phyloP scores from a whole-genome alignment of 2,113 vertebrate species.

The Stictonetta naevosa region DNA sequence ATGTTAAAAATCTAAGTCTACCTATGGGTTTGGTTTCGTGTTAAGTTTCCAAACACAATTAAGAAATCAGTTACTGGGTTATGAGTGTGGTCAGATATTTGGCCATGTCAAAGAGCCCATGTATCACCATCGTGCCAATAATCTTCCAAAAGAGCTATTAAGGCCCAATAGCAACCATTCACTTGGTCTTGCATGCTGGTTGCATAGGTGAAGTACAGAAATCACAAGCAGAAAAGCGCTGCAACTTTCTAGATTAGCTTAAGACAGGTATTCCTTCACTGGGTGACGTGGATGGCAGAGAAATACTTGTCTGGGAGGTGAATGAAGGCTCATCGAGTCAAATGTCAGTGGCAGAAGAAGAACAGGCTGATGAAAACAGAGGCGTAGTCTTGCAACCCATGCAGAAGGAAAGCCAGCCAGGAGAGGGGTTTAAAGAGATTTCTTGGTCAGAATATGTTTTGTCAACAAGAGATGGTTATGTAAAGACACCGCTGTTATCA shows the following conservation, averaged over 20 bases:
- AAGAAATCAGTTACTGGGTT: neutral
- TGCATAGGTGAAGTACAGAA: neutral
- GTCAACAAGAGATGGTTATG: neutral
- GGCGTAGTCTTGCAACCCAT: neutral
- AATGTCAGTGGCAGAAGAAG: neutral
- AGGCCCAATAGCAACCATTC: neutral
- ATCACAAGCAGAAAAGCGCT: rapidly evolving
- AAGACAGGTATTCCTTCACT: neutral
- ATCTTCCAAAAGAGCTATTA: neutral
- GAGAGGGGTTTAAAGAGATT: neutral
- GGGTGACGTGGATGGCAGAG: no score
- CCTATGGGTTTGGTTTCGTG: neutral
- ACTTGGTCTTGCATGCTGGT: neutral
- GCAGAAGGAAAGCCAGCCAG: neutral
- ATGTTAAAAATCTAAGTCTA: neutral
- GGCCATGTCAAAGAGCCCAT: neutral
- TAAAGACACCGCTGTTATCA: neutral
- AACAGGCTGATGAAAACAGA: neutral
- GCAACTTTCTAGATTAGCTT: neutral
- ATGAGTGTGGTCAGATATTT: neutral
- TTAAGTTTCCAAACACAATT: neutral
- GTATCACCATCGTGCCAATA: neutral
- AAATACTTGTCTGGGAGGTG: neutral
- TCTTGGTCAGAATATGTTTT: neutral
- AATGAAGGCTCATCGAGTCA: neutral